phyloP scores from a whole-genome alignment of 1,140 invertebrate genomes.

The Cotesia typhae region DNA sequence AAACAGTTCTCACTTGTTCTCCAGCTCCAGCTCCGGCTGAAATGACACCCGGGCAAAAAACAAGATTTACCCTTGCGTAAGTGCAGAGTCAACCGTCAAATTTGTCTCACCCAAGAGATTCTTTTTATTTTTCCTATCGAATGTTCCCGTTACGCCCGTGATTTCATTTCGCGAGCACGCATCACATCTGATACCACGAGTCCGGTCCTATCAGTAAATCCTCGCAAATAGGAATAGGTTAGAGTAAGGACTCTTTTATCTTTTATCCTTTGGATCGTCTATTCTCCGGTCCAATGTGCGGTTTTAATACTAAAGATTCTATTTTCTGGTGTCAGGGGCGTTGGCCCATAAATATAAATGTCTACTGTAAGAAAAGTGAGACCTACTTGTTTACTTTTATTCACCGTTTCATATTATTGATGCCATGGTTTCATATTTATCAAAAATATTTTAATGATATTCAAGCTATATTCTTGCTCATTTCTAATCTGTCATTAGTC shows the following conservation, averaged over 20 bases:
- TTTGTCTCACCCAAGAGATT: constrained; percentile 33
- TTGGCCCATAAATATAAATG: not conserved
- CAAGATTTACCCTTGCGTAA: not conserved
- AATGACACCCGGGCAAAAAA: constrained; percentile 32
- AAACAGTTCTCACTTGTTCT: not conserved
- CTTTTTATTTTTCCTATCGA: constrained; percentile 43
- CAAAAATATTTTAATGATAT: too few species aligned
- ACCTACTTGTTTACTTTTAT: too few species aligned
- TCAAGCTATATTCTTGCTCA: too few species aligned
- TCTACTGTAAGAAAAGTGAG: not conserved
- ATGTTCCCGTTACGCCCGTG: constrained; percentile 48
- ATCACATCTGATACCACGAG: constrained; percentile 37
- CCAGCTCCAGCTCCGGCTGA: not conserved
- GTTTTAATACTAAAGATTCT: not conserved
- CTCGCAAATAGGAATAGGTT: not conserved
- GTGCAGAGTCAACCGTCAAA: constrained; percentile 30
- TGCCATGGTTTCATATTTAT: too few species aligned
- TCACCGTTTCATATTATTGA: too few species aligned
- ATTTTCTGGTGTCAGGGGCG: constrained; percentile 1
- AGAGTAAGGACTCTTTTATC: not conserved
- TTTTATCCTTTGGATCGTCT: too few species aligned
- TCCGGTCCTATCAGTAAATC: constrained; percentile 17
- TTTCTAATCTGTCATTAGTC: too few species aligned
- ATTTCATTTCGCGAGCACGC: constrained; percentile 49
- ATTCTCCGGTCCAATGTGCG: too few species aligned